Evolutionary conservation across 2,888 invertebrate species (phyloP).

Genomic region (Macrosiphum euphorbiae): DNA sequence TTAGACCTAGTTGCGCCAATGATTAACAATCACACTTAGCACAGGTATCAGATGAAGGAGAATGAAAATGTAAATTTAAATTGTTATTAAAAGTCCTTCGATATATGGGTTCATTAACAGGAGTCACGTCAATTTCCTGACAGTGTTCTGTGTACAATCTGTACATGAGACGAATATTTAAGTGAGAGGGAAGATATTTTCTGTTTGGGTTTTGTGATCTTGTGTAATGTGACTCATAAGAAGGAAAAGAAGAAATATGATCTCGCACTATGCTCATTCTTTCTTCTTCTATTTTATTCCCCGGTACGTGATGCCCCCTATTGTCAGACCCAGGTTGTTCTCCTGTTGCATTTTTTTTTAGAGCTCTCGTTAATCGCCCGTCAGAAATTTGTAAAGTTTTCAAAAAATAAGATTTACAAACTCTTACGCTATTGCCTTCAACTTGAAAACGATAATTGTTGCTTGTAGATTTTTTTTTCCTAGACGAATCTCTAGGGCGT

Average conservation of each 20-base stretch:
- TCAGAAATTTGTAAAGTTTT: background rate
- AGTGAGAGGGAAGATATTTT: background rate
- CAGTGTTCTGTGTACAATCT: constrained; percentile 3
- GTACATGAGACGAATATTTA: background rate
- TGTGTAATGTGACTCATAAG: background rate
- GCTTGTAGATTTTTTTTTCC: too few relatives aligned
- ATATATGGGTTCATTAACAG: background rate
- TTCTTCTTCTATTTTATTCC: background rate
- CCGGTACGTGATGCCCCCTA: background rate
- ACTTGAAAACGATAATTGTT: too few relatives aligned
- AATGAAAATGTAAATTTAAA: background rate
- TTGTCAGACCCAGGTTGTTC: background rate
- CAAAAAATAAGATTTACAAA: too few relatives aligned
- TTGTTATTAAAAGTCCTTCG: background rate
- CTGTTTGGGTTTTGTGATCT: background rate
- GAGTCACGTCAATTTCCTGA: background rate
- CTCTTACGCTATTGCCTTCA: too few relatives aligned
- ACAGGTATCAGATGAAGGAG: background rate
- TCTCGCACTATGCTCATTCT: background rate
- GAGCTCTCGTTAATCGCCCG: background rate
- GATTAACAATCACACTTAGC: background rate
- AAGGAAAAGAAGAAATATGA: background rate
- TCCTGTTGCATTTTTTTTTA: background rate
- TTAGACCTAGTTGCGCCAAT: too few relatives aligned
- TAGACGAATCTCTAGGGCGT: too few relatives aligned